Evolutionary conservation across 2,113 vertebrate genomes (phyloP).

Genomic region (Delphinapterus leucas): DNA sequence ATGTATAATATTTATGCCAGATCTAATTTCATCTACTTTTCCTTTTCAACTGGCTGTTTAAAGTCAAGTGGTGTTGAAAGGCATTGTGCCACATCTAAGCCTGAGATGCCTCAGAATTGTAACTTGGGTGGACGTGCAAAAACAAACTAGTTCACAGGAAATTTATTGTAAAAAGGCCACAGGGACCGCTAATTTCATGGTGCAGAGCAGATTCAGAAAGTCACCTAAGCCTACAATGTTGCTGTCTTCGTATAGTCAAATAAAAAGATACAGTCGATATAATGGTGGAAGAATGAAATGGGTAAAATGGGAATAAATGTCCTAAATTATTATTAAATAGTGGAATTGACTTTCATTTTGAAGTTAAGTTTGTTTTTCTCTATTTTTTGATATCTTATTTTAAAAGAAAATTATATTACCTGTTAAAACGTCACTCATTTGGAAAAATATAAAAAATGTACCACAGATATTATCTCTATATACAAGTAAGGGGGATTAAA

Average conservation of each 20-base stretch:
- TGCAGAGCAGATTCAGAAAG: not conserved
- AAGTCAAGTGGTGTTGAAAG: conserved; percentile 14
- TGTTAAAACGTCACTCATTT: conserved; percentile 26
- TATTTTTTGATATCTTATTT: not conserved
- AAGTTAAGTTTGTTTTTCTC: not conserved
- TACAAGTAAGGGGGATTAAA: not conserved
- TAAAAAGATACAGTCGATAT: not conserved
- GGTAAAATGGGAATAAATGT: not conserved
- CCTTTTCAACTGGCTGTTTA: conserved; percentile 25
- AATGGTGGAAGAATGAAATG: not conserved
- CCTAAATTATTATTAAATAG: not conserved
- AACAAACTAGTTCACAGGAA: not conserved
- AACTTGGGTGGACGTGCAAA: not conserved
- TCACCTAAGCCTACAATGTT: not conserved
- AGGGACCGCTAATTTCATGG: not conserved
- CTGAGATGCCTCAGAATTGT: not conserved
- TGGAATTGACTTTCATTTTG: not conserved
- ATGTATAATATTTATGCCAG: not conserved
- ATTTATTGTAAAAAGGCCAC: not conserved
- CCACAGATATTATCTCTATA: not conserved
- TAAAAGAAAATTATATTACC: conserved; percentile 36
- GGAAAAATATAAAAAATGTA: conserved; percentile 14
- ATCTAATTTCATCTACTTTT: conserved; percentile 10
- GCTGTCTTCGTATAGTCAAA: not conserved
- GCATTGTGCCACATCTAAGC: not conserved